Evolutionary conservation across 2,888 invertebrate genomes (phyloP), one percentile per base, ranked within the genome.

Genomic region (Noctua comes): DNA sequence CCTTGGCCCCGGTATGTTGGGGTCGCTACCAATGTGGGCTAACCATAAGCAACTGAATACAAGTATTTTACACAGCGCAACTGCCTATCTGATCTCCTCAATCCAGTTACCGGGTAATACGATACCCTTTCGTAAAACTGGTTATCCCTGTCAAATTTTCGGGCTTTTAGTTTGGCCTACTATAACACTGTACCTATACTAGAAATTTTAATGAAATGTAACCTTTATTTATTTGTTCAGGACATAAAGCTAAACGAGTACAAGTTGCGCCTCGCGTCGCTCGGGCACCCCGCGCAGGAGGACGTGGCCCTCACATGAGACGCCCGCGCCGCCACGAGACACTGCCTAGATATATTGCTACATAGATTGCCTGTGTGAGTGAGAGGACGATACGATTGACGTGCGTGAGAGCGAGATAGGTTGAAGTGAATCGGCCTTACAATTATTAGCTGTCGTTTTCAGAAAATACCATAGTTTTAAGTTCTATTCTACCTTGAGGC

Each of bases 241-340:
- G 97, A 97, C 75, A 89, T 92, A 68, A 98, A 98, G 93, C 95
- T 99, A 59, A 96, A 96, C 68, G 96, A 97, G 73, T 98, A 98
- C 93, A 98, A 97, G 89, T 93, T 96, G 87, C 97, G 97, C 70
- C 92, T 98, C 43, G 86, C 95, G 24, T 94, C 97, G 0, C 95
- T 97, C 43, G 98, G 97, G 1, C 97, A 97, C 79, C 94, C 97
- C 54, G 96, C 97, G 0, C 95, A 95, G 0, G 95, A 95, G 1
- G 95, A 94, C 18, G 84, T 87, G 0, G 84, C 91, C 1, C 74
- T 68, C 79, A 84, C 89, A 72, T 90, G 90, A 90, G 82, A 57
- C 57, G 31, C 57, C 18, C 36, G 36, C 36, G 36, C 36, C 4
- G 4, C 36, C n/a, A 54, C 51, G 21, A 11, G 16, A 46, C 62